Percentiles rank a stretch among this genome's conserved stretches.
These are phyloP conservation scores for Gasterosteus nipponicus DNA, from an alignment of 2,113 vertebrate genomes.

Conservation along the genomic window DNA sequence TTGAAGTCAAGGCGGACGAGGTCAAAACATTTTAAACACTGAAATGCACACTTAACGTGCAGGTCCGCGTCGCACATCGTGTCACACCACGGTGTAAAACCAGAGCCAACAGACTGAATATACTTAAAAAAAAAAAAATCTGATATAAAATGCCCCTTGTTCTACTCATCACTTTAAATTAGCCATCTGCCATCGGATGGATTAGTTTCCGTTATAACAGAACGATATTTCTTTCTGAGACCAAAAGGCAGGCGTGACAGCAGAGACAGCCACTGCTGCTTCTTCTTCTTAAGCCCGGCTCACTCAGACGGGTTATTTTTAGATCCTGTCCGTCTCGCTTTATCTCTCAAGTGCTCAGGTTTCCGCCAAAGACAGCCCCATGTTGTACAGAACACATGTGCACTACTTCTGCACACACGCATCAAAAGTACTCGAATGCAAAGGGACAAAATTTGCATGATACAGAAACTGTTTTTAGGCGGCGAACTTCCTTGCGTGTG, in stretches of 20 bases:
- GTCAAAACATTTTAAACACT: neutral
- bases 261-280: constrained; percentile 40
- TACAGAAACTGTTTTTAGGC: neutral
- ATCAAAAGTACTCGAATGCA: constrained; percentile 23
- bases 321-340: constrained; percentile 68
- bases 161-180: constrained; percentile 59
- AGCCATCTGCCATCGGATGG: constrained; percentile 53
- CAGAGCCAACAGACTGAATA: constrained; percentile 38
- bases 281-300: constrained; percentile 57
- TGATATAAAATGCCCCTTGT: constrained; percentile 27
- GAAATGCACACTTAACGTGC: constrained; percentile 6
- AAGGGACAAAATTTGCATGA: constrained; percentile 14
- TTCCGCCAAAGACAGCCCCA: constrained; percentile 48
- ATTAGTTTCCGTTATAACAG: constrained; percentile 56
- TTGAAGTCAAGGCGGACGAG: neutral
- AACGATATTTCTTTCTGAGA: constrained; percentile 57
- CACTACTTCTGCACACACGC: constrained; percentile 1
- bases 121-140: constrained; percentile 24
- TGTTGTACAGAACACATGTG: constrained; percentile 49
- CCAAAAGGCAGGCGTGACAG: constrained; percentile 46
- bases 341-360: constrained; percentile 65
- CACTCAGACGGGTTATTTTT: constrained; percentile 72
- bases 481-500: neutral
- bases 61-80: constrained; percentile 5
- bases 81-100: too few species aligned